Evolutionary conservation across 2,888 invertebrate genomes (phyloP).

Genomic region (Hymenopus coronatus): DNA sequence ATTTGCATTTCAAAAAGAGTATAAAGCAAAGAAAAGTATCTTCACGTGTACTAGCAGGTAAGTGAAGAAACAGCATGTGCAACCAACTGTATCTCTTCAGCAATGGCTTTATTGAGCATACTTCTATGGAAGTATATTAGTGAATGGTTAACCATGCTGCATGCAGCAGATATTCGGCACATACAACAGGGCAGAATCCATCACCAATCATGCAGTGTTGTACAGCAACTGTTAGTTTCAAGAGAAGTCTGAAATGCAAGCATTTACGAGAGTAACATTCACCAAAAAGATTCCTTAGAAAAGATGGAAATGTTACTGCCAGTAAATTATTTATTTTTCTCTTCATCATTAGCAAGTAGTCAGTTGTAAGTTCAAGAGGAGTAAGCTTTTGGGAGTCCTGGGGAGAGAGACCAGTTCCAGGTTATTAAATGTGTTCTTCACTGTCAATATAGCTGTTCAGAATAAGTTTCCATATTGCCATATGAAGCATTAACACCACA

Average conservation of each 20-base stretch:
- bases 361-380: background rate
- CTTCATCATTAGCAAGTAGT: background rate
- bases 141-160: background rate
- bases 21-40: background rate
- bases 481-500: slow-evolving; percentile 8
- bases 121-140: background rate
- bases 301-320: background rate
- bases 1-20: background rate
- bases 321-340: background rate
- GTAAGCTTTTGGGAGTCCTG: slow-evolving; percentile 4
- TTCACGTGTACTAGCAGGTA: background rate
- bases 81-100: background rate
- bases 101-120: background rate
- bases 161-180: background rate
- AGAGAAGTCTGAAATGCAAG: background rate
- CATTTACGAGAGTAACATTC: background rate
- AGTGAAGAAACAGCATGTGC: background rate
- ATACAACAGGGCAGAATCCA: background rate
- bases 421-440: background rate
- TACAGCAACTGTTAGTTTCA: background rate
- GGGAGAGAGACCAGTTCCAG: slow-evolving; percentile 26
- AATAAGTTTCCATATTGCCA: background rate
- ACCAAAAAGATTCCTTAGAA: background rate
- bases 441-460: background rate
- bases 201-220: slow-evolving; percentile 5